These are phyloP conservation scores for Noctua pronuba DNA, from an alignment of 2,888 invertebrate genomes.

Conservation along the genomic window DNA sequence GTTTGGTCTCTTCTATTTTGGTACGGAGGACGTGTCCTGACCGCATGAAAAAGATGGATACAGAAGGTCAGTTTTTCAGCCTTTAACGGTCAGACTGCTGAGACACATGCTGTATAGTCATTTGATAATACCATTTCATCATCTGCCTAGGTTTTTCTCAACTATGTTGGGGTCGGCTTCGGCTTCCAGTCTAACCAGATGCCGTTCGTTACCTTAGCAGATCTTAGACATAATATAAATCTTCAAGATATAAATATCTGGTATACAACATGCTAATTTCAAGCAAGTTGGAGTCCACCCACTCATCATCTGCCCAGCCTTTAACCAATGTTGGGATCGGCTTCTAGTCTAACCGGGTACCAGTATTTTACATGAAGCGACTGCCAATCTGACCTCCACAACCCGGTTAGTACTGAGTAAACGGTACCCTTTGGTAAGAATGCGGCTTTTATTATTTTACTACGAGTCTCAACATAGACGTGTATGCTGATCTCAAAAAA, in stretches of 20 bases:
- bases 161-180: too few relatives aligned
- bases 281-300: too few relatives aligned
- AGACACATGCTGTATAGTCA: neutral
- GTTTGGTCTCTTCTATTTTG: constrained; percentile 57
- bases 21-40: neutral
- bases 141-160: too few relatives aligned
- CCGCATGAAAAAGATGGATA: neutral
- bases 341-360: neutral
- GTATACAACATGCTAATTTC: neutral
- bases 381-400: too few relatives aligned
- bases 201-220: neutral
- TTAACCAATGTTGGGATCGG: neutral
- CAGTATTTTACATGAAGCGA: neutral
- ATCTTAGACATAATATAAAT: too few relatives aligned
- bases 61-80: neutral
- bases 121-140: too few relatives aligned
- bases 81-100: neutral
- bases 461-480: too few relatives aligned
- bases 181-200: too few relatives aligned
- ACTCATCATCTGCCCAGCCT: too few relatives aligned
- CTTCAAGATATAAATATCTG: neutral
- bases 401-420: too few relatives aligned
- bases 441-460: too few relatives aligned
- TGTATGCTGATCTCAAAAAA: neutral
- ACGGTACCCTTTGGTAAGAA: too few relatives aligned